phyloP scores from a whole-genome alignment of 1,140 invertebrate genomes.

The Zaprionus camerounensis region DNA sequence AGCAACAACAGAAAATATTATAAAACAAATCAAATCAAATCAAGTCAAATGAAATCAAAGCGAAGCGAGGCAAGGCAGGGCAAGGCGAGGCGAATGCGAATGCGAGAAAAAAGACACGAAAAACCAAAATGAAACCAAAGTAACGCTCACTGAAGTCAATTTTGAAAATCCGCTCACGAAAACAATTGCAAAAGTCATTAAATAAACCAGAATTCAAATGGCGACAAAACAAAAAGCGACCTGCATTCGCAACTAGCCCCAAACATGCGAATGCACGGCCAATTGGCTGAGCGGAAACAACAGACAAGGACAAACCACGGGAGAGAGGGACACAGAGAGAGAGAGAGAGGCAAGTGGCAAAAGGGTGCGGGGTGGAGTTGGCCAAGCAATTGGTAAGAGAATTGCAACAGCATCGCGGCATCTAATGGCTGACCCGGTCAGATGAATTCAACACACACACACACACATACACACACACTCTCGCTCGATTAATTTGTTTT shows the following conservation, averaged over 20 bases:
- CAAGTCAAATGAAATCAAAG: conserved; percentile 23
- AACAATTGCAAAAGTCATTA: conserved; percentile 82
- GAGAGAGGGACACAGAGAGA: not conserved
- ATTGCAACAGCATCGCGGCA: not conserved
- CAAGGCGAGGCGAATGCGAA: conserved; percentile 1
- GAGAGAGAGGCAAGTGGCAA: not conserved
- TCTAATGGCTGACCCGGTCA: conserved; percentile 27
- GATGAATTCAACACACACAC: conserved; percentile 4
- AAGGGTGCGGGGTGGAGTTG: not conserved
- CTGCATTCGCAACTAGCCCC: conserved; percentile 71
- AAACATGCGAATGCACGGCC: conserved; percentile 18
- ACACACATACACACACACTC: conserved; percentile 18
- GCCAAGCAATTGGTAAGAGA: not conserved
- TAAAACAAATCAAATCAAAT: conserved; percentile 35
- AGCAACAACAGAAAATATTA: conserved; percentile 48
- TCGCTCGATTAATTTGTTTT: conserved; percentile 79
- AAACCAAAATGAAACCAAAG: conserved; percentile 42
- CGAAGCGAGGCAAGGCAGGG: conserved; percentile 2
- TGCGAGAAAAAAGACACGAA: not conserved
- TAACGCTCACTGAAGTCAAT: conserved; percentile 68
- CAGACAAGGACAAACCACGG: conserved; percentile 40
- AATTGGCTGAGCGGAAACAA: conserved; percentile 46
- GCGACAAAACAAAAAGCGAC: conserved; percentile 53
- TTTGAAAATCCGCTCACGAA: conserved; percentile 82
- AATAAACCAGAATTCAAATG: conserved; percentile 81